A percentile compares a stretch with the other conserved stretches of the same genome.
Conservation (phyloP, 2,888 invertebrate genomes). For the Euplagia quadripunctaria region DNA sequence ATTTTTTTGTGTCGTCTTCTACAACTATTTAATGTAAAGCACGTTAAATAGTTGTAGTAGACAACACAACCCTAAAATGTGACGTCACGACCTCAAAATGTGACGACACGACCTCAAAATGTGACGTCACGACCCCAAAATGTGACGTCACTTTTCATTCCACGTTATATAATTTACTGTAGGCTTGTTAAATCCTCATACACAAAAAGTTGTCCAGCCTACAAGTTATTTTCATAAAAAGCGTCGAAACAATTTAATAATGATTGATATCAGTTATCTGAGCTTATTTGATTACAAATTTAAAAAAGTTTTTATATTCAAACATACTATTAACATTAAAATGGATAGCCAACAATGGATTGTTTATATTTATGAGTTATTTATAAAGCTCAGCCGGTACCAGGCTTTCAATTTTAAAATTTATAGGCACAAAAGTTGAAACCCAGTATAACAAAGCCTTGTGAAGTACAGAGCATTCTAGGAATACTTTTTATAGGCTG, state of each 20-base stretch:
- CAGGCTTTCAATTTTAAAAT: not conserved
- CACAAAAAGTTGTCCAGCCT: not conserved
- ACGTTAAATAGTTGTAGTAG: too few relatives aligned
- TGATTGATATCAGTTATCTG: too few relatives aligned
- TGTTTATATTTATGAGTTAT: not conserved
- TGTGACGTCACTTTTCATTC: not conserved
- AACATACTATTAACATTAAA: not conserved
- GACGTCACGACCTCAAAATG: too few relatives aligned
- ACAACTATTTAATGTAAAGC: too few relatives aligned
- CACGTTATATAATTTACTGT: too few relatives aligned
- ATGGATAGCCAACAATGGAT: not conserved
- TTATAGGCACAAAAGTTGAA: slow-evolving; percentile 2
- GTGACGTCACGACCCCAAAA: not conserved
- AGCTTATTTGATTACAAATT: too few relatives aligned
- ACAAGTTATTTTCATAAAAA: not conserved
- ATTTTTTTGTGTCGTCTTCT: not conserved
- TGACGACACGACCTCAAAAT: not conserved
- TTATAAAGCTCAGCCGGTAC: not conserved
- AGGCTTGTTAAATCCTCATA: not conserved
- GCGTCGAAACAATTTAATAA: too few relatives aligned
- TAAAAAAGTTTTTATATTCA: not conserved
- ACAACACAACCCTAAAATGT: not conserved
- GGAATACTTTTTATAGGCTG: slow-evolving; percentile 17
- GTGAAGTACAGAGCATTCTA: slow-evolving; percentile 7
- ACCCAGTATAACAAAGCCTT: slow-evolving; percentile 19